Evolutionary conservation across 64 coral and sea anemone genomes (phyloP), one percentile per base, ranked within the genome.

Genomic region (Stichodactyla helianthus): DNA sequence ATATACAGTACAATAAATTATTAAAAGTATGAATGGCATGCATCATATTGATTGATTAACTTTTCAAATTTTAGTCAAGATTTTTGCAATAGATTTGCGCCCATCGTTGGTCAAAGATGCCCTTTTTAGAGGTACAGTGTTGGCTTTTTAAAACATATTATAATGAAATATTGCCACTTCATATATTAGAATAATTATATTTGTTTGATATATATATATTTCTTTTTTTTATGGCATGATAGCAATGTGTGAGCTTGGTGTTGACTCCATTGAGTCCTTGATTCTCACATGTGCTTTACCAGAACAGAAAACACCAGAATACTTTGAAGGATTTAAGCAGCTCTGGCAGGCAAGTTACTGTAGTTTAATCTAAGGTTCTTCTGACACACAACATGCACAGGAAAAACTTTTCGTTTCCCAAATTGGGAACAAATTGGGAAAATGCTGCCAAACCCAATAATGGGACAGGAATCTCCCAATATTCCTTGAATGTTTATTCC

Each of bases 231-330:
- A 28, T 79, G n/a, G 6, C 6, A 22, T 44, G 35, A 83, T 26
- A 95, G 94, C 90, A 26, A 95, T 95, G 90, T 92, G 90, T 87
- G 94, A 95, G 71, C 85, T 95, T 52, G 94, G 94, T 55, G 91
- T 95, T 50, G 88, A 95, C 14, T 95, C 91, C 7, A 89, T 95
- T 60, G 94, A 95, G 55, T 92, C 94, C 0, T 50, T 95, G 55
- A 81, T 95, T 83, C 56, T 95, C 5, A 22, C 89, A 12, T 70
- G 31, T 26, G 58, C 84, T 28, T 20, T 87, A 55, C 90, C 88
- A 59, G 90, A 95, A 87, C 86, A 87, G 18, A 86, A 81, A 51
- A 80, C 89, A 50, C 31, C 71, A 55, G 51, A 87, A 6, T 54
- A 83, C 26, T 50, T 95, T 0, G 63, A 78, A 80, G 82, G 55